These are phyloP conservation scores for Oscheius sp. DNA, from an alignment of 2,888 invertebrate species.

Conservation along the genomic window DNA sequence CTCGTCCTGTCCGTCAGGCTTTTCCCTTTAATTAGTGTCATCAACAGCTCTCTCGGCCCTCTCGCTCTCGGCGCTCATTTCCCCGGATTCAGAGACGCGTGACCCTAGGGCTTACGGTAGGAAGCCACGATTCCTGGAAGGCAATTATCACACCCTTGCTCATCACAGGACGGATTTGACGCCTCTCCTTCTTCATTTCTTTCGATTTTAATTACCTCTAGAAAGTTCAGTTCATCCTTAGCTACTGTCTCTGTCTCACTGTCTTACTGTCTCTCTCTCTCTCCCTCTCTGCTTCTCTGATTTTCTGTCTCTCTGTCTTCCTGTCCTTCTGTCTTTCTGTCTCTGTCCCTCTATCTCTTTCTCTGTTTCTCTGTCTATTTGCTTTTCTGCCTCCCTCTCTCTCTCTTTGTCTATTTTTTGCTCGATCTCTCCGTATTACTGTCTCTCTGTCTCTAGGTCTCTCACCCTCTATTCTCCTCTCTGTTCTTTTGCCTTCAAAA, in stretches of 20 bases:
- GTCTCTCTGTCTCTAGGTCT: background rate
- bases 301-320: too few species aligned
- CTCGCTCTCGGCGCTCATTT: slow-evolving; percentile 17
- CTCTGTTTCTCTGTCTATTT: too few species aligned
- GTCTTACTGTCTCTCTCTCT: background rate
- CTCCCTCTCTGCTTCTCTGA: too few species aligned
- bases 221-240: slow-evolving; percentile 24
- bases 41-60: slow-evolving; percentile 29
- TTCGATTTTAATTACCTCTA: background rate
- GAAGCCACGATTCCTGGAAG: slow-evolving; percentile 30
- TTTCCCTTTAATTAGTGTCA: slow-evolving; percentile 36
- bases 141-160: slow-evolving; percentile 27
- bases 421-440: too few species aligned
- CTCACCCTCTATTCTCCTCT: background rate
- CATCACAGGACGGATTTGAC: slow-evolving; percentile 14
- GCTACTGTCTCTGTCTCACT: slow-evolving; percentile 34
- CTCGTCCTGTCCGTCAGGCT: background rate
- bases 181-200: slow-evolving; percentile 1
- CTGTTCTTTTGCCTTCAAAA: slow-evolving; percentile 5
- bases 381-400: too few species aligned
- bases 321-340: too few species aligned
- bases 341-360: too few species aligned
- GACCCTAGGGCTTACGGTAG: slow-evolving; percentile 16
- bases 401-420: too few species aligned
- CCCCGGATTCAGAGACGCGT: slow-evolving; percentile 6